phyloP scores from a whole-genome alignment of 2,888 invertebrate species.

The Leptinotarsa tumamoca region DNA sequence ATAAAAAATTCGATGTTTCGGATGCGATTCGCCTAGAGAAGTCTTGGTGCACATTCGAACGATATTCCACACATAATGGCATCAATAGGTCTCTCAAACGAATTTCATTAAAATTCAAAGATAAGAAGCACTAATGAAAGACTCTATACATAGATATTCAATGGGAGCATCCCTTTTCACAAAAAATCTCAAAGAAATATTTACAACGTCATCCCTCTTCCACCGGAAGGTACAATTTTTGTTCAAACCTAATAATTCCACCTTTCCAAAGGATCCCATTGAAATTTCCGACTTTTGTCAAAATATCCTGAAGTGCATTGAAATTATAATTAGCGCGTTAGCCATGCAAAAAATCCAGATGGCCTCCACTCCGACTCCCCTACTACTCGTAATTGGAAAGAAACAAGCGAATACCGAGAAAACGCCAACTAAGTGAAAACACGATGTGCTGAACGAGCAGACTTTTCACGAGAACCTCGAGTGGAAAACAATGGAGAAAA shows the following conservation, averaged over 20 bases:
- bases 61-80: no score
- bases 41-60: no score
- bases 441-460: constrained; percentile 40
- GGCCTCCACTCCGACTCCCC: constrained; percentile 22
- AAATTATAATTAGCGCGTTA: constrained; percentile 13
- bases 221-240: neutral
- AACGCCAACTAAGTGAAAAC: constrained; percentile 48
- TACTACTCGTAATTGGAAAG: constrained; percentile 43
- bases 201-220: no score
- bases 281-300: neutral
- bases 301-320: constrained; percentile 18
- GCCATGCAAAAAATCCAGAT: constrained; percentile 19
- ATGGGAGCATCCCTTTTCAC: neutral
- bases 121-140: no score
- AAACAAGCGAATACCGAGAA: constrained; percentile 36
- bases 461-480: constrained; percentile 44
- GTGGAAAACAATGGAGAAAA: constrained; percentile 48
- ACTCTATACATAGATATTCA: no score
- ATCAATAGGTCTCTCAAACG: no score
- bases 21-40: no score
- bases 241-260: neutral
- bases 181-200: neutral
- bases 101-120: no score
- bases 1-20: no score
- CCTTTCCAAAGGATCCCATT: neutral